Evolutionary conservation across 2,113 vertebrate species (phyloP).

Genomic region (Phyllostomus hastatus): DNA sequence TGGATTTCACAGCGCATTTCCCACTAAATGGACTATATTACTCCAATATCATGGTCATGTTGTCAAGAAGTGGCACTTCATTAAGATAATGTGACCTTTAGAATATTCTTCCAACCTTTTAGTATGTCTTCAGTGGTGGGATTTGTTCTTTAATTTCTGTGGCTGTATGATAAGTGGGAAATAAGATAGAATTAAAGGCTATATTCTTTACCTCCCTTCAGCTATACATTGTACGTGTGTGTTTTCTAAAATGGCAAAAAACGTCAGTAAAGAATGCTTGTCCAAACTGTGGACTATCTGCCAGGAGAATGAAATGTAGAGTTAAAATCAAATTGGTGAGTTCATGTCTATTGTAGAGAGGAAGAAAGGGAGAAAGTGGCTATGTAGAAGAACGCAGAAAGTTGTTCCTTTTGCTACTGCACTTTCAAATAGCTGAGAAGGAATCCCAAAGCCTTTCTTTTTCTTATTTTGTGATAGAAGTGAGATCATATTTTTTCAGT

Average conservation of each 20-base stretch:
- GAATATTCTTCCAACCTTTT: slow-evolving; percentile 77
- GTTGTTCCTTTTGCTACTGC: not conserved
- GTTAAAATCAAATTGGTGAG: slow-evolving; percentile 63
- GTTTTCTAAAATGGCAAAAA: slow-evolving; percentile 50
- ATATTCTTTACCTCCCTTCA: slow-evolving; percentile 41
- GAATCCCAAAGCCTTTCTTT: not conserved
- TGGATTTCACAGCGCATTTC: slow-evolving; percentile 66
- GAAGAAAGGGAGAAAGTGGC: slow-evolving; percentile 19
- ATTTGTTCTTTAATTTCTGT: slow-evolving; percentile 73
- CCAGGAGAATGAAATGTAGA: slow-evolving; percentile 59
- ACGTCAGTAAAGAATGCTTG: slow-evolving; percentile 55
- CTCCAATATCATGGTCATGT: slow-evolving; percentile 66
- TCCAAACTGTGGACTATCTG: slow-evolving; percentile 24
- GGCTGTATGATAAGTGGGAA: slow-evolving; percentile 66
- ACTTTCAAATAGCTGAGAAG: not conserved
- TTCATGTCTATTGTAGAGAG: slow-evolving; percentile 46
- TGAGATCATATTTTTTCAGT: not conserved
- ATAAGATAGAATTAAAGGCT: slow-evolving; percentile 48
- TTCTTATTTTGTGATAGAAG: not conserved
- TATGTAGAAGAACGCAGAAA: not conserved
- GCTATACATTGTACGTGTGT: not conserved
- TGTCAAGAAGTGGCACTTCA: slow-evolving; percentile 83
- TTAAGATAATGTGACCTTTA: slow-evolving; percentile 88
- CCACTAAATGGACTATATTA: slow-evolving; percentile 75
- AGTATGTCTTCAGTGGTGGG: slow-evolving; percentile 63